Conservation (phyloP, 2,888 invertebrate genomes). For the Crocallis elinguaria region DNA sequence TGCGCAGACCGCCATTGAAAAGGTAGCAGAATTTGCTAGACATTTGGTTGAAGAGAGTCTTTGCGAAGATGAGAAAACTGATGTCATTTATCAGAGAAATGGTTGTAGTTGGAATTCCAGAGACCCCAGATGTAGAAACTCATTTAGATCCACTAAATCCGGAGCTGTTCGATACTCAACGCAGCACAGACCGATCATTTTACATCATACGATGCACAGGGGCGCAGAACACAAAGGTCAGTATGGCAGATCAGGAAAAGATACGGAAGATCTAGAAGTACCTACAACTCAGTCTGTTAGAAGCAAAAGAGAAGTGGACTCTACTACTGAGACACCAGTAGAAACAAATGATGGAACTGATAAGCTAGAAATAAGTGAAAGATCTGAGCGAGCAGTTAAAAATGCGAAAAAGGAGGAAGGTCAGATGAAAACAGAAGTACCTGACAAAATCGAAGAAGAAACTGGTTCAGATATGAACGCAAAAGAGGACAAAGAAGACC, state of each 20-base stretch:
- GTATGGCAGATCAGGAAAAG: constrained; percentile 17
- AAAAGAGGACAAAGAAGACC: background rate
- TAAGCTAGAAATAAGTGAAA: background rate
- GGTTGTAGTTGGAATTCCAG: constrained; percentile 22
- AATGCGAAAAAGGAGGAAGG: background rate
- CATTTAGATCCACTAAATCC: constrained; percentile 52
- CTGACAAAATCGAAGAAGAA: background rate
- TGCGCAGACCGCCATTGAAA: constrained; percentile 50
- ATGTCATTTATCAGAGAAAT: constrained; percentile 47
- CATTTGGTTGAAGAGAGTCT: constrained; percentile 51
- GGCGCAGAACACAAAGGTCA: constrained; percentile 3
- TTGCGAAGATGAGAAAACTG: constrained; percentile 49
- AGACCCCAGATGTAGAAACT: constrained; percentile 34
- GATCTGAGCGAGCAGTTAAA: background rate
- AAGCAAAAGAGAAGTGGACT: constrained; percentile 18
- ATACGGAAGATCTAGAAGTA: constrained; percentile 4
- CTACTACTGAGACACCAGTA: background rate
- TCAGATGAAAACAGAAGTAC: background rate
- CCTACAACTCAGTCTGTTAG: constrained; percentile 8
- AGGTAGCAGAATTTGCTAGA: constrained; percentile 48
- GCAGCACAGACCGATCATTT: constrained; percentile 51
- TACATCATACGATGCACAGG: constrained; percentile 48
- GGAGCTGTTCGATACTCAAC: constrained; percentile 51
- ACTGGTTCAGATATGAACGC: too few relatives aligned
- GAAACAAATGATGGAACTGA: background rate